Percentiles rank a stretch among this genome's conserved stretches.
Evolutionary conservation across 2,113 vertebrate genomes (phyloP).

Genomic region (Hyperopisus bebe): DNA sequence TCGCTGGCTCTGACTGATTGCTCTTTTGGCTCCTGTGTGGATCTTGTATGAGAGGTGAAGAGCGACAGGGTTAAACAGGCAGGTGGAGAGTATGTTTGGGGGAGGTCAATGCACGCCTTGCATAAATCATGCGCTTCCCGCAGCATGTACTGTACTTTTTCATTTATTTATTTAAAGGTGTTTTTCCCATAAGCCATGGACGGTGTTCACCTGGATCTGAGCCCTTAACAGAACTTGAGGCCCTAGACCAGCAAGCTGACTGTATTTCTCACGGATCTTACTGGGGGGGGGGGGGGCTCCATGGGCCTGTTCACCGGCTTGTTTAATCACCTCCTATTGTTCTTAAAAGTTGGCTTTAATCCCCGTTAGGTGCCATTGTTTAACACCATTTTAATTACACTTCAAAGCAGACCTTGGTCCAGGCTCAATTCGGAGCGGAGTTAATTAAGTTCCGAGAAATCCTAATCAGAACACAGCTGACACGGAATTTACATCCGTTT

Average conservation of each 20-base stretch:
- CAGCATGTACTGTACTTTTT: neutral
- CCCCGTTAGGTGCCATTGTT: conserved; percentile 90
- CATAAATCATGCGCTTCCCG: neutral
- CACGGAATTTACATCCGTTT: conserved; percentile 61
- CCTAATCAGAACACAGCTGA: conserved; percentile 77
- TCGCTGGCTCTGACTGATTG: neutral
- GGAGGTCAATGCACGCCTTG: neutral
- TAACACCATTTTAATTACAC: conserved; percentile 89
- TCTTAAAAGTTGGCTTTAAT: conserved; percentile 79
- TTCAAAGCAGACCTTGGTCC: conserved; percentile 77
- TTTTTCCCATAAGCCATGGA: neutral
- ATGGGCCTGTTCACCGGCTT: conserved; percentile 43
- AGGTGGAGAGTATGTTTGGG: neutral
- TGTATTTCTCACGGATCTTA: conserved; percentile 29
- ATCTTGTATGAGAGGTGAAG: neutral
- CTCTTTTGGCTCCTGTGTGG: neutral
- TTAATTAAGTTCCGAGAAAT: conserved; percentile 62
- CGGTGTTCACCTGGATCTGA: neutral
- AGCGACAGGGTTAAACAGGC: neutral
- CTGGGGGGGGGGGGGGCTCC: conserved; percentile 35
- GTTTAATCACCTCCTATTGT: conserved; percentile 78
- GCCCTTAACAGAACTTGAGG: conserved; percentile 62
- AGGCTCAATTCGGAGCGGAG: conserved; percentile 76
- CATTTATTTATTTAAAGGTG: neutral
- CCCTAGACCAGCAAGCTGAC: neutral